Conservation (phyloP, 2,888 invertebrate genomes). For the Drosophila mulleri region DNA sequence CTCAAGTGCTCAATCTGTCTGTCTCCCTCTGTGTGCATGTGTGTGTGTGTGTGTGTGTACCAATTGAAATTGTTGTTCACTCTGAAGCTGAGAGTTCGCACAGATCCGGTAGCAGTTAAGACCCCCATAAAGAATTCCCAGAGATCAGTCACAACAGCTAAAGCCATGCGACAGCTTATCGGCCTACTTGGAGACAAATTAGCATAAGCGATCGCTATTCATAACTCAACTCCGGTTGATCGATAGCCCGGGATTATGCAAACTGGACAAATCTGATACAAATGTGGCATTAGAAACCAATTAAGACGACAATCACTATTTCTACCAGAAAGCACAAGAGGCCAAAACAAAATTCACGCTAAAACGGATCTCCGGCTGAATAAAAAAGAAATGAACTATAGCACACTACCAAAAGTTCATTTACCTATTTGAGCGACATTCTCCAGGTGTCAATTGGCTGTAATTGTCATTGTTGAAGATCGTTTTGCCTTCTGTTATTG, state of each 20-base stretch:
- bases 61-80: slow-evolving; percentile 47
- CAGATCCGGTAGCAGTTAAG: slow-evolving; percentile 59
- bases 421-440: slow-evolving; percentile 25
- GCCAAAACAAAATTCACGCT: slow-evolving; percentile 4
- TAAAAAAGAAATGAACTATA: slow-evolving; percentile 4
- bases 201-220: slow-evolving; percentile 48
- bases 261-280: slow-evolving; percentile 9
- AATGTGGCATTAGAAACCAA: slow-evolving; percentile 29
- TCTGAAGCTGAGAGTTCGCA: slow-evolving; percentile 32
- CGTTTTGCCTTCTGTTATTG: slow-evolving; percentile 21
- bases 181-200: slow-evolving; percentile 57
- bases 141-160: slow-evolving; percentile 25
- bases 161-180: slow-evolving; percentile 43
- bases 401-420: slow-evolving; percentile 31
- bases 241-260: slow-evolving; percentile 17
- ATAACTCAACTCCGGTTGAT: slow-evolving; percentile 39
- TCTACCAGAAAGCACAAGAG: slow-evolving; percentile 23
- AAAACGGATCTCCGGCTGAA: slow-evolving; percentile 35
- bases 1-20: slow-evolving; percentile 51
- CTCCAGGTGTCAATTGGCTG: slow-evolving; percentile 5
- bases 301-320: slow-evolving; percentile 7
- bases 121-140: slow-evolving; percentile 44
- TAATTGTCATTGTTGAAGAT: slow-evolving; percentile 29
- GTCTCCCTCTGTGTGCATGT: neutral
- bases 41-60: slow-evolving; percentile 21